Percentiles rank a stretch among this genome's conserved stretches.
Evolutionary conservation across 2,113 vertebrate species (phyloP).

Genomic region (Lepus timidus): DNA sequence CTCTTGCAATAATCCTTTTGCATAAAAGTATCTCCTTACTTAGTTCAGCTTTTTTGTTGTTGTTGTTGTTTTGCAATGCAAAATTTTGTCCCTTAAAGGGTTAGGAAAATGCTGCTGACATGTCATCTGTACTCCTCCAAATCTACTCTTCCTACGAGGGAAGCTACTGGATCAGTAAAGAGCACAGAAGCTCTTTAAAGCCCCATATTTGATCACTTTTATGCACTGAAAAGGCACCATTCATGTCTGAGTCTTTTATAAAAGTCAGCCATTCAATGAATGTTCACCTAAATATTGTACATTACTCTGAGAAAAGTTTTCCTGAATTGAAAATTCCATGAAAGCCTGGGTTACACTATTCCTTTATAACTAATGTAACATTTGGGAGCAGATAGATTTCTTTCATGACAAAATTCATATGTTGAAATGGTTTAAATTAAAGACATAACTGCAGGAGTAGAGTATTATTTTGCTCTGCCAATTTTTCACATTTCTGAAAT

Average conservation of each 20-base stretch:
- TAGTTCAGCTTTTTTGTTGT: neutral
- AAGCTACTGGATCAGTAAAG: neutral
- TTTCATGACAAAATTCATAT: conserved; percentile 22
- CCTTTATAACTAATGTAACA: neutral
- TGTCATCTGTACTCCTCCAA: neutral
- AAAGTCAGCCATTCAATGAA: neutral
- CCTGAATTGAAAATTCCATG: neutral
- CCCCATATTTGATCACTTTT: neutral
- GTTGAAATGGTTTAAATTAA: conserved; percentile 31
- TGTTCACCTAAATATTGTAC: neutral
- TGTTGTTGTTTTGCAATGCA: neutral
- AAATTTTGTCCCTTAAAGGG: neutral
- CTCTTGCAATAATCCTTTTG: neutral
- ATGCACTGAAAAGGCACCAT: neutral
- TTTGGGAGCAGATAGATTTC: neutral
- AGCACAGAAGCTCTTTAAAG: neutral
- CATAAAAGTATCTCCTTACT: neutral
- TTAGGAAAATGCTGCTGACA: neutral
- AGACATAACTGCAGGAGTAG: neutral
- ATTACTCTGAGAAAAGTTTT: neutral
- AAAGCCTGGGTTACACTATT: neutral
- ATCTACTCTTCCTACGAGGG: neutral
- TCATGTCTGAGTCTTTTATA: conserved; percentile 24
- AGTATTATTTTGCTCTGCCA: neutral
- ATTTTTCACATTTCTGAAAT: conserved; percentile 20